Evolutionary conservation across 2,888 invertebrate species (phyloP), one percentile per base, ranked within the genome.

Genomic region (Lasioglossum calceatum): DNA sequence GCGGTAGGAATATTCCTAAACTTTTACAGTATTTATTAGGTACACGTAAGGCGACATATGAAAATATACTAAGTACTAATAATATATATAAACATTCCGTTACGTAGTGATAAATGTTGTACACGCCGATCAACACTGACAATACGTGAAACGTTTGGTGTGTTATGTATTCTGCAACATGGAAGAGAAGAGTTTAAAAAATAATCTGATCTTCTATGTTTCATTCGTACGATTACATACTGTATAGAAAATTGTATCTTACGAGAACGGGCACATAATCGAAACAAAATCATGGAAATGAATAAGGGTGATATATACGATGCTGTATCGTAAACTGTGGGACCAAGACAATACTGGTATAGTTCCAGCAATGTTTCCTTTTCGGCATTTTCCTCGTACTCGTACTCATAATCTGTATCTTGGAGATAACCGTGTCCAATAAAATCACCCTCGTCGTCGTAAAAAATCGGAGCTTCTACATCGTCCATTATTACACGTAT

Each of bases 381-480:
- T 23, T 92, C 90, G 5, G 79, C 73, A 75, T 93, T 71, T 71
- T 71, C 91, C 23, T 92, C 92, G 64, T 91, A 88, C 79, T 92
- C 92, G 58, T 93, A 94, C 61, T 95, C 95, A 80, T 94, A 94
- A 77, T 95, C 94, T 64, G 92, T 88, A n/a, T 93, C 90, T 72
- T 91, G 92, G 47, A 91, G 79, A 81, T 92, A 91, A 19, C 92
- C 92, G 61, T 93, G 91, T 61, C 91, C 92, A 42, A 87, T 85
- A 77, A 93, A 93, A 67, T 92, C 93, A 44, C 88, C 88, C 44
- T 93, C 93, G 42, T 93, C 93, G 50, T 92, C 92, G 85, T 93
- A 94, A 82, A 91, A 91, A 64, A 92, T 58, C 23, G 90, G 82
- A 32, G 77, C 74, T 8, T 85, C 88, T 70, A 77, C 81, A 86